A percentile compares a stretch with the other conserved stretches of the same genome.
Evolutionary conservation across 92 coral and sea anemone genomes (phyloP).

Genomic region (Palythoa caribaeorum): DNA sequence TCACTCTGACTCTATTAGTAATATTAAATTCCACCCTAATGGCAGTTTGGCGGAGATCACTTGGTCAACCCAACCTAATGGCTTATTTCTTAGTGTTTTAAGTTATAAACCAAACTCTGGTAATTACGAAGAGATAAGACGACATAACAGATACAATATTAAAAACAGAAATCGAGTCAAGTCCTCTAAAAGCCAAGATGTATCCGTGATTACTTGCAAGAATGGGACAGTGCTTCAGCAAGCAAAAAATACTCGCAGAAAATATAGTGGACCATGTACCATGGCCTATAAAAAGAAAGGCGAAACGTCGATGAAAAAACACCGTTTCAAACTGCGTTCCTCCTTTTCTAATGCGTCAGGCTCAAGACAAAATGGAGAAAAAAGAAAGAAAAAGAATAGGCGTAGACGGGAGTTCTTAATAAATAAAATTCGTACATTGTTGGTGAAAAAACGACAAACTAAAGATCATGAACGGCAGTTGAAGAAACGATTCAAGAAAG

Average conservation of each 20-base stretch:
- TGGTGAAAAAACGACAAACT: conserved; percentile 12
- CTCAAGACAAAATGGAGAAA: neutral
- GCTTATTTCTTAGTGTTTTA: conserved; percentile 17
- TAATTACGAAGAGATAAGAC: conserved; percentile 33
- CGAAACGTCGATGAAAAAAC: neutral
- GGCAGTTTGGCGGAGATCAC: conserved; percentile 36
- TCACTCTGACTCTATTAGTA: neutral
- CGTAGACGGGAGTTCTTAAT: neutral
- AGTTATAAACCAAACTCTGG: neutral
- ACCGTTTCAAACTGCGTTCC: neutral
- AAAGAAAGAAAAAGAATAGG: neutral
- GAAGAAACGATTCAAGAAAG: conserved; percentile 1
- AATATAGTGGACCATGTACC: neutral
- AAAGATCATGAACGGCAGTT: conserved; percentile 2
- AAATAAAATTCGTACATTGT: conserved; percentile 12
- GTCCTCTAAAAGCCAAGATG: neutral
- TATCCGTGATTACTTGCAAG: conserved; percentile 31
- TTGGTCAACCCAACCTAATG: conserved; percentile 7
- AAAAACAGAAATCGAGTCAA: neutral
- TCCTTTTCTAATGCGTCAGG: conserved; percentile 11
- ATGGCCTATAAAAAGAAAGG: neutral
- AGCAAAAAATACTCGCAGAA: neutral
- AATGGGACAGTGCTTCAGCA: conserved; percentile 15
- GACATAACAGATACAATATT: neutral
- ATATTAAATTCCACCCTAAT: conserved; percentile 17